Percentiles rank a stretch among this genome's conserved stretches.
phyloP scores from a whole-genome alignment of 1,140 invertebrate genomes.

The Belonocnema kinseyi region DNA sequence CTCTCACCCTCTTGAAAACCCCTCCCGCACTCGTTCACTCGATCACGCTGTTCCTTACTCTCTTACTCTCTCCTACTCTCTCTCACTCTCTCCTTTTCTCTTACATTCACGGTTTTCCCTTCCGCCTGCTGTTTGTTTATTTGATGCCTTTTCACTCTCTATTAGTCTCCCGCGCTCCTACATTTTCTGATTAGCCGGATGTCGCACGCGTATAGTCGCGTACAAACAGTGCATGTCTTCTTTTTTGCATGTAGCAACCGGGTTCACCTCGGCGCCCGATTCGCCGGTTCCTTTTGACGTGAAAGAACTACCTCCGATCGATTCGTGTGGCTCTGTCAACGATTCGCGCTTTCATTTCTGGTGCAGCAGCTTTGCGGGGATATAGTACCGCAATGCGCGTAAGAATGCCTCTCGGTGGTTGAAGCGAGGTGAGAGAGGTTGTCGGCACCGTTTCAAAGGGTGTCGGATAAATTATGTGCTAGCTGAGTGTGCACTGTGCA shows the following conservation, averaged over 20 bases:
- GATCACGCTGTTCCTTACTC: constrained; percentile 44
- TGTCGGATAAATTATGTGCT: constrained; percentile 57
- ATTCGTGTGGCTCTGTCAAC: constrained; percentile 59
- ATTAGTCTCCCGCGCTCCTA: constrained; percentile 73
- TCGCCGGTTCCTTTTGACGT: constrained; percentile 61
- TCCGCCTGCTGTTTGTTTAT: constrained; percentile 73
- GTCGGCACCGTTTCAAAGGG: constrained; percentile 57
- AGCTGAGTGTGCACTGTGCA: not conserved
- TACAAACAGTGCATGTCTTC: constrained; percentile 56
- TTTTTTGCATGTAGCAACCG: constrained; percentile 51
- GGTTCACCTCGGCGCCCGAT: constrained; percentile 51
- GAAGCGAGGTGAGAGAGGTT: constrained; percentile 47
- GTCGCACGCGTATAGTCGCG: constrained; percentile 66
- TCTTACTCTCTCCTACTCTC: constrained; percentile 39
- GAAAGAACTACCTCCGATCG: constrained; percentile 57
- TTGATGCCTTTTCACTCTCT: constrained; percentile 76
- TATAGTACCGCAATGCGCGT: constrained; percentile 35
- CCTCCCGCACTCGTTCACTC: constrained; percentile 32
- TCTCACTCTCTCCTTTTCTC: constrained; percentile 38
- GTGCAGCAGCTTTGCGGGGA: constrained; percentile 56
- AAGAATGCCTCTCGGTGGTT: constrained; percentile 25
- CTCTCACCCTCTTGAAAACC: constrained; percentile 48
- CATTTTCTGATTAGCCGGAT: constrained; percentile 76
- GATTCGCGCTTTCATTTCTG: constrained; percentile 59
- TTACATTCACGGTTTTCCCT: constrained; percentile 41